phyloP scores from a whole-genome alignment of 2,888 invertebrate species.

The Gari tellinella region DNA sequence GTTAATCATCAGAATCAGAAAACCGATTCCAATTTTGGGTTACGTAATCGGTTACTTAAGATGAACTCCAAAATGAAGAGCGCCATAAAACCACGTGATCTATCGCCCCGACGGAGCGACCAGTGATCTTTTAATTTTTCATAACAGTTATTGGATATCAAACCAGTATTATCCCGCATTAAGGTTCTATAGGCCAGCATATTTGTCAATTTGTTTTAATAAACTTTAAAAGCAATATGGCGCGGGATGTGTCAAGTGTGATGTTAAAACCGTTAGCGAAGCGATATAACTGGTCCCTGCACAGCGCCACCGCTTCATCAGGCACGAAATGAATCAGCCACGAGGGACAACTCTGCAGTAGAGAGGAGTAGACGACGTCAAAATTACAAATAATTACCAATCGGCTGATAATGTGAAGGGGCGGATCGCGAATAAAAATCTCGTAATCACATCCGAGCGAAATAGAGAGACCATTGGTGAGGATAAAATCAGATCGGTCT shows the following conservation, averaged over 20 bases:
- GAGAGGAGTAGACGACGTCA: too few relatives aligned
- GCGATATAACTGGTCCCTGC: slow-evolving; percentile 36
- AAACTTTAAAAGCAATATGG: slow-evolving; percentile 62
- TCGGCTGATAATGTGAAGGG: too few relatives aligned
- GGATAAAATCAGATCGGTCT: too few relatives aligned
- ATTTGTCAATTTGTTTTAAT: slow-evolving; percentile 64
- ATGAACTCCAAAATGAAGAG: not conserved
- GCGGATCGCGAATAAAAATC: too few relatives aligned
- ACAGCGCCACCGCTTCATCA: not conserved
- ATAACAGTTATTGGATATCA: slow-evolving; percentile 43
- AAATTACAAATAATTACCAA: too few relatives aligned
- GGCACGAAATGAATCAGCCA: too few relatives aligned
- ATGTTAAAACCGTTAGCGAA: slow-evolving; percentile 44
- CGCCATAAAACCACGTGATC: slow-evolving; percentile 9
- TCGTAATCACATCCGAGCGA: too few relatives aligned
- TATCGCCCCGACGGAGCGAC: slow-evolving; percentile 1
- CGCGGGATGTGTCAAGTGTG: slow-evolving; percentile 37
- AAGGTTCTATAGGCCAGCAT: slow-evolving; percentile 27
- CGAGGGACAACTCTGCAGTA: too few relatives aligned
- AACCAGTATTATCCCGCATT: slow-evolving; percentile 35
- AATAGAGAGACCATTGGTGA: too few relatives aligned
- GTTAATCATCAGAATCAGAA: too few relatives aligned
- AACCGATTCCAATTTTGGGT: not conserved
- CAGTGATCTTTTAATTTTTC: slow-evolving; percentile 58
- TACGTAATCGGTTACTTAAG: not conserved